phyloP scores from a whole-genome alignment of 64 coral and sea anemone genomes.

The Montipora capricornis region DNA sequence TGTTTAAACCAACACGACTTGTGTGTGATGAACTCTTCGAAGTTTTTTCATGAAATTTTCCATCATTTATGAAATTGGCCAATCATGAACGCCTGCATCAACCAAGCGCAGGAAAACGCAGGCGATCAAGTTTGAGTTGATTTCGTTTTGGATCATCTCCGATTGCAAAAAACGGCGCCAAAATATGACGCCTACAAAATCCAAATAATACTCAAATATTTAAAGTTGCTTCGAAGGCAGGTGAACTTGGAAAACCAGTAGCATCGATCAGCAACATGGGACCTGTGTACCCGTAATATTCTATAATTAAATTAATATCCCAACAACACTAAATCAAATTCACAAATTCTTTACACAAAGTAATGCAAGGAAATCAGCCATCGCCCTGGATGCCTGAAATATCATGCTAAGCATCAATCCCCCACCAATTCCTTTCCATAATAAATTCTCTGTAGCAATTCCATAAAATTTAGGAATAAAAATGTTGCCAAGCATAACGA shows the following conservation, averaged over 20 bases:
- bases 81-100: no score
- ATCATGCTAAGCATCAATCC: background rate
- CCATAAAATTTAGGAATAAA: slow-evolving; percentile 44
- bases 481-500: background rate
- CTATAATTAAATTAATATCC: slow-evolving; percentile 6
- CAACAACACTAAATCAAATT: slow-evolving; percentile 39
- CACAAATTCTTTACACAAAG: slow-evolving; percentile 21
- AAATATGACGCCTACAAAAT: no score
- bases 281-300: background rate
- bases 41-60: no score
- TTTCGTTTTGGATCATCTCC: no score
- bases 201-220: no score
- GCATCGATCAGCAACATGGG: background rate
- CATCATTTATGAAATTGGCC: no score
- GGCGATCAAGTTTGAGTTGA: no score
- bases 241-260: background rate
- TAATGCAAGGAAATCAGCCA: background rate
- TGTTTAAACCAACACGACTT: no score
- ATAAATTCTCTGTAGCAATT: slow-evolving; percentile 44
- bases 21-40: no score
- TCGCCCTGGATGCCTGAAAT: background rate
- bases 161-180: no score
- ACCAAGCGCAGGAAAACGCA: no score
- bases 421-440: slow-evolving; percentile 18
- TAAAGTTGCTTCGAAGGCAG: background rate